phyloP scores from a whole-genome alignment of 2,888 invertebrate genomes.

The Leptinotarsa rubiginosa region DNA sequence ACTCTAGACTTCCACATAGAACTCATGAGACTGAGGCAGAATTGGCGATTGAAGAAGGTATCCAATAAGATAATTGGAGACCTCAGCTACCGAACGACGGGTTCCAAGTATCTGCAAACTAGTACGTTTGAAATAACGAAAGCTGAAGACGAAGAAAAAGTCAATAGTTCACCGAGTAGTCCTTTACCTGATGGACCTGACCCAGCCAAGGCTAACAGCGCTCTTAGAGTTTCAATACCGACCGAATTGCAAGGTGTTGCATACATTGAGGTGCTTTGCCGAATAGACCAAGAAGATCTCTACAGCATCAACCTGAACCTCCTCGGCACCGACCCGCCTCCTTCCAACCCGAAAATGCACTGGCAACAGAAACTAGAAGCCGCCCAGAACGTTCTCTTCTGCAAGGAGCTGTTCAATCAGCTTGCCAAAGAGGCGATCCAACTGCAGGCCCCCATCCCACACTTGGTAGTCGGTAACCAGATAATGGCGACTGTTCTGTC shows the following conservation, averaged over 20 bases:
- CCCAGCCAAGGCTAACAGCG: constrained; percentile 75
- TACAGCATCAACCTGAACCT: constrained; percentile 86
- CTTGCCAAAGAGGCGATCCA: constrained; percentile 95
- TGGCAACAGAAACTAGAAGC: constrained; percentile 98
- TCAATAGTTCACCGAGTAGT: constrained; percentile 66
- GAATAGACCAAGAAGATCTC: constrained; percentile 93
- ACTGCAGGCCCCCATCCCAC: constrained; percentile 91
- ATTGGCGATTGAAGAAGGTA: constrained; percentile 96
- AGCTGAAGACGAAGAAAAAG: constrained; percentile 81
- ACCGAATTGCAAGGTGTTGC: constrained; percentile 95
- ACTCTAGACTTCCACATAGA: constrained; percentile 94
- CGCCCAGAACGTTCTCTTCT: constrained; percentile 96
- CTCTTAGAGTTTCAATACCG: constrained; percentile 90
- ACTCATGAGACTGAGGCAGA: constrained; percentile 86
- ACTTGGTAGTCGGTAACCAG: constrained; percentile 97
- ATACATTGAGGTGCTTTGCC: constrained; percentile 94
- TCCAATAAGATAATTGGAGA: constrained; percentile 96
- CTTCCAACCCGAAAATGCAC: constrained; percentile 80
- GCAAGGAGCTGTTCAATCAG: constrained; percentile 95
- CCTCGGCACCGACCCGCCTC: constrained; percentile 79
- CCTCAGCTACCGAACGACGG: constrained; percentile 94
- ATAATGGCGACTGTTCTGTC: constrained; percentile 95
- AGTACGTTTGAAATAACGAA: constrained; percentile 83
- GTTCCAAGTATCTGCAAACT: constrained; percentile 92
- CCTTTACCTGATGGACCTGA: constrained; percentile 63